Evolutionary conservation across 2,113 vertebrate species (phyloP).

Genomic region (Microcebus lehilahytsara): DNA sequence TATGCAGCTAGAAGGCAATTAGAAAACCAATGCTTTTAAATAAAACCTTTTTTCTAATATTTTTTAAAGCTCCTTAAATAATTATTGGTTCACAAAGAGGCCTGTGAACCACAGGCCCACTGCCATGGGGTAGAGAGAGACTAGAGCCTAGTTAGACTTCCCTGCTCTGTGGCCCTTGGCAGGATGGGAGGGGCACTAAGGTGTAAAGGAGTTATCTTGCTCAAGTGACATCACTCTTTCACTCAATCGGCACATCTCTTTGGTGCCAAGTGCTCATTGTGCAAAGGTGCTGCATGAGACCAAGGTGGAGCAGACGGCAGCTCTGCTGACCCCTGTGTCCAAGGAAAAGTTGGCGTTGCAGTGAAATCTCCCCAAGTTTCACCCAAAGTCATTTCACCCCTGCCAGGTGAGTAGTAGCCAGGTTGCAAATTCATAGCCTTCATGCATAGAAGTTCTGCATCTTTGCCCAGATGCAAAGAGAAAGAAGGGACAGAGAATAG

Average conservation of each 20-base stretch:
- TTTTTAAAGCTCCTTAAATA: background rate
- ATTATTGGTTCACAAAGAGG: background rate
- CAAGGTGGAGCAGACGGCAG: background rate
- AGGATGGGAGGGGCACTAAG: background rate
- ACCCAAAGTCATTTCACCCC: background rate
- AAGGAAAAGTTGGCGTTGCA: background rate
- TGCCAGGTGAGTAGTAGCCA: background rate
- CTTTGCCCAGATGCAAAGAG: background rate
- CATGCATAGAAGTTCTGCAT: background rate
- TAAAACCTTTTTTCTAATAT: background rate
- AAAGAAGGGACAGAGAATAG: background rate
- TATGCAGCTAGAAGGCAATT: background rate
- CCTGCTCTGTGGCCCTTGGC: background rate
- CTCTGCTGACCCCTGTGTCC: background rate
- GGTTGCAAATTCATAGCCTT: background rate
- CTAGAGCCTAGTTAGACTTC: background rate
- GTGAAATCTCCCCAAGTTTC: background rate
- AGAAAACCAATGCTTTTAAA: background rate
- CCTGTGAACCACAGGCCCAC: background rate
- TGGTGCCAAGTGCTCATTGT: background rate
- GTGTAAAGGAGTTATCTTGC: background rate
- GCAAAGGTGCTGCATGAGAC: background rate
- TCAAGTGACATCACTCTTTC: background rate
- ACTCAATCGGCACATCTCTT: background rate
- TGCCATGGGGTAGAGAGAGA: too few species aligned